These are phyloP conservation scores for Notoglanidium macrostoma DNA, from an alignment of 2,797 vertebrate genomes.

Conservation along the genomic window DNA sequence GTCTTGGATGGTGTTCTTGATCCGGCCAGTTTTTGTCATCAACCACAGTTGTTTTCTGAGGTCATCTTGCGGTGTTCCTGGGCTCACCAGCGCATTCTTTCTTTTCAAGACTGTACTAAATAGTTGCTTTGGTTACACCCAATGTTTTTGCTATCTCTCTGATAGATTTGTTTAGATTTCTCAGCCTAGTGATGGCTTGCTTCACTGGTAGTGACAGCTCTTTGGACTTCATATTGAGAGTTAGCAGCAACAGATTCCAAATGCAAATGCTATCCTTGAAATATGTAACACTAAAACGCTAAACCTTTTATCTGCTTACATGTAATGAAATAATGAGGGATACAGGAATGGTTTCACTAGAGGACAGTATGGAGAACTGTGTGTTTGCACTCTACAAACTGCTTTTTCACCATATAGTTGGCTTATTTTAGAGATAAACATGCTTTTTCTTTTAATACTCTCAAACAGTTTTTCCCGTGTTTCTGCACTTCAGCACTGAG, in stretches of 20 bases:
- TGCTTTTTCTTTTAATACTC: background rate
- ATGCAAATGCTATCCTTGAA: background rate
- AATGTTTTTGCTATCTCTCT: background rate
- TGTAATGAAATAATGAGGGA: background rate
- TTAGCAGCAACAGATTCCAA: background rate
- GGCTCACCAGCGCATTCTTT: background rate
- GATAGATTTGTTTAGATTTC: background rate
- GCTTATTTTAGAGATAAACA: no score
- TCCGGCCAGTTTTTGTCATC: constrained; percentile 54
- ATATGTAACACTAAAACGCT: background rate
- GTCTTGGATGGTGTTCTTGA: constrained; percentile 54
- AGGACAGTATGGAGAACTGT: background rate
- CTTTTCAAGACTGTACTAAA: background rate
- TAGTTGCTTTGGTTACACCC: background rate
- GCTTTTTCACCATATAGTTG: background rate
- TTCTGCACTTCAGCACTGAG: no score
- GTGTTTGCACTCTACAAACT: background rate
- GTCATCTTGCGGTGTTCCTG: background rate
- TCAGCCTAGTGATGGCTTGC: background rate
- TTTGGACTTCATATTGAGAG: background rate
- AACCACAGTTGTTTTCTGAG: background rate
- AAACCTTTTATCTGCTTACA: background rate
- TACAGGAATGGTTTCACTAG: background rate
- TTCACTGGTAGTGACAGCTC: background rate
- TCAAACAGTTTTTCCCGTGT: background rate